phyloP scores from a whole-genome alignment of 1,140 invertebrate species.

The Nixonia krombeini region DNA sequence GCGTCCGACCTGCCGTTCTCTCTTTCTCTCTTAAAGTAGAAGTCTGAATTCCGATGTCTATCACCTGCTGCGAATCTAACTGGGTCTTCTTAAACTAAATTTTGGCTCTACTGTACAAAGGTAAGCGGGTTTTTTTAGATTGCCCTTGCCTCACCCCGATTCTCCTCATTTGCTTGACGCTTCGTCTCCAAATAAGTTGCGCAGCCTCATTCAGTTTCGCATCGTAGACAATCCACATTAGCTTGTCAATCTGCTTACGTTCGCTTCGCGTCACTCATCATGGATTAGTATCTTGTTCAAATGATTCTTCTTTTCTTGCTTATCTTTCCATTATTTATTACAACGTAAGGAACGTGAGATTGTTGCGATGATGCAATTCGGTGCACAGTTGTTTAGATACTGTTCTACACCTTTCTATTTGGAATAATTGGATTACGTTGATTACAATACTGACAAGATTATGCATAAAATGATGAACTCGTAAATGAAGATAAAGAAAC shows the following conservation, averaged over 20 bases:
- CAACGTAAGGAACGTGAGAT: too few species aligned
- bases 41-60: slow-evolving; percentile 7
- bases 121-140: slow-evolving; percentile 48
- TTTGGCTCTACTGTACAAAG: slow-evolving; percentile 39
- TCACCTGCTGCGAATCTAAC: slow-evolving; percentile 10
- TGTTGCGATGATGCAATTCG: too few species aligned
- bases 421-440: too few species aligned
- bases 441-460: too few species aligned
- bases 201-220: too few species aligned
- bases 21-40: slow-evolving; percentile 1
- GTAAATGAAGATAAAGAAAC: too few species aligned
- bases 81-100: slow-evolving; percentile 28
- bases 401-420: too few species aligned
- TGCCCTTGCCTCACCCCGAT: slow-evolving; percentile 5
- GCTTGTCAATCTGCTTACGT: background rate
- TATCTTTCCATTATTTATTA: too few species aligned
- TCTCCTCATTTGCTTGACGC: slow-evolving; percentile 13
- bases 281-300: background rate
- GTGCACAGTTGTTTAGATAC: too few species aligned
- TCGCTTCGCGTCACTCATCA: background rate
- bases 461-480: too few species aligned
- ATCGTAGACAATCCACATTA: slow-evolving; percentile 13
- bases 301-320: background rate
- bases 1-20: too few species aligned
- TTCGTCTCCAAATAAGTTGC: too few species aligned